Base-by-base conservation (phyloP, 2,113 vertebrate species). In the Actenoides lindsayi region DNA sequence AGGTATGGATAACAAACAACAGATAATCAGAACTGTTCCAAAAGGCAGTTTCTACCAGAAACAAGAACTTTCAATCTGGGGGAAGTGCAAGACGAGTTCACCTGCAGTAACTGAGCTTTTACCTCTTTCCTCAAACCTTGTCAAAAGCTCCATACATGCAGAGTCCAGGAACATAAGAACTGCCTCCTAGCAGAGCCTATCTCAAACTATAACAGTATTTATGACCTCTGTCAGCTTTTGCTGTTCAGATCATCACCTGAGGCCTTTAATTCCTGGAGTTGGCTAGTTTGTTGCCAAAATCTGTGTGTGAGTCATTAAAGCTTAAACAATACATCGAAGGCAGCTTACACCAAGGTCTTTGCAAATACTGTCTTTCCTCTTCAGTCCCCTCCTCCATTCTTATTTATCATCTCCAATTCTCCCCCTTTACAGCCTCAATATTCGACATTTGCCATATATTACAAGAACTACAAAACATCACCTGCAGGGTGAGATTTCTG, bases 261-360 rank as follows among this genome's bases (percentile, higher is more conserved):
- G 73, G 60, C 56, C 57, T 64, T 75, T 84, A 95, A 62, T 87
- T 94, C 51, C 56, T 95, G 60, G 37, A 71, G 48, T 0, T 83
- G 59, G 20, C 33, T 68, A 83, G 24, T 91, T 88, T 54, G n/a
- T 73, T 82, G 75, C 62, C 77, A 86, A 88, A 77, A 91, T 76
- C 81, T 75, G 33, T 60, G 35, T 39, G 78, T 78, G 54, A 41
- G 51, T 93, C 51, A 96, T 90, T 93, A 95, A 93, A 94, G 28
- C 51, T 94, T 95, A 91, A 95, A 86, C 27, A 93, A 63, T 20
- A 78, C 19, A 39, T 1, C 64, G 51, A 75, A 51, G 91, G 74
- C 46, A 54, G 27, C 67, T 60, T 42, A 30, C 31, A 57, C 54
- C 1, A 0, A 78, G 27, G 75, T 79, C 39, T 63, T 68, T 82